phyloP scores from a whole-genome alignment of 2,888 invertebrate genomes.

The Salpingus planirostris region DNA sequence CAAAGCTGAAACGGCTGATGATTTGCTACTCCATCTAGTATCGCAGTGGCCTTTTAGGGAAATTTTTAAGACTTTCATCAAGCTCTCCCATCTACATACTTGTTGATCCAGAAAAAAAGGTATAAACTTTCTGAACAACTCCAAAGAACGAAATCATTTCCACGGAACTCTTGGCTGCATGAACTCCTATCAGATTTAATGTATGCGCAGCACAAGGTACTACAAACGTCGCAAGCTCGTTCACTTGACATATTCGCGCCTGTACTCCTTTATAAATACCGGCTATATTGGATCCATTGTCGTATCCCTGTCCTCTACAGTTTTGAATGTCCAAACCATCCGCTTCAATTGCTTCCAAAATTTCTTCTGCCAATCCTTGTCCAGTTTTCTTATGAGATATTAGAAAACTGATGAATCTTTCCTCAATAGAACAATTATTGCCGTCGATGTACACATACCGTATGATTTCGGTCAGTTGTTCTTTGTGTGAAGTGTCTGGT shows the following conservation, averaged over 20 bases:
- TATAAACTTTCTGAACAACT: not conserved
- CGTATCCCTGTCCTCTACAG: slow-evolving; percentile 8
- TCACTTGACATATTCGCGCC: slow-evolving; percentile 24
- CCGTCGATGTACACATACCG: not conserved
- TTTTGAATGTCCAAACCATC: slow-evolving; percentile 10
- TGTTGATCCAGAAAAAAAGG: not conserved
- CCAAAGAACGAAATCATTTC: not conserved
- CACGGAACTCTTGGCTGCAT: slow-evolving; percentile 1
- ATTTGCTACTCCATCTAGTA: not conserved
- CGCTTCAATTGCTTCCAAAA: slow-evolving; percentile 10
- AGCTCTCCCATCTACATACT: not conserved
- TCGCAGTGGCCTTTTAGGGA: not conserved
- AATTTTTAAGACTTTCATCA: not conserved
- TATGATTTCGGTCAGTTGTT: slow-evolving; percentile 18
- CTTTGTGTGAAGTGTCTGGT: slow-evolving; percentile 19
- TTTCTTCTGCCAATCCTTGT: slow-evolving; percentile 7
- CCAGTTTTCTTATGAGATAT: slow-evolving; percentile 9
- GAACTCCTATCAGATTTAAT: slow-evolving; percentile 8
- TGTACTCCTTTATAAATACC: slow-evolving; percentile 27
- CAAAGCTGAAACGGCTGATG: not conserved
- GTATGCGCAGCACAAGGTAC: slow-evolving; percentile 20
- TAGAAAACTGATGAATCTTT: slow-evolving; percentile 2
- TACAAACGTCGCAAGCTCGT: slow-evolving; percentile 25
- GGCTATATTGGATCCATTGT: slow-evolving; percentile 12
- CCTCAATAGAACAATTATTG: not conserved